Base-by-base conservation (phyloP, 2,113 vertebrate genomes). In the Podiceps cristatus region DNA sequence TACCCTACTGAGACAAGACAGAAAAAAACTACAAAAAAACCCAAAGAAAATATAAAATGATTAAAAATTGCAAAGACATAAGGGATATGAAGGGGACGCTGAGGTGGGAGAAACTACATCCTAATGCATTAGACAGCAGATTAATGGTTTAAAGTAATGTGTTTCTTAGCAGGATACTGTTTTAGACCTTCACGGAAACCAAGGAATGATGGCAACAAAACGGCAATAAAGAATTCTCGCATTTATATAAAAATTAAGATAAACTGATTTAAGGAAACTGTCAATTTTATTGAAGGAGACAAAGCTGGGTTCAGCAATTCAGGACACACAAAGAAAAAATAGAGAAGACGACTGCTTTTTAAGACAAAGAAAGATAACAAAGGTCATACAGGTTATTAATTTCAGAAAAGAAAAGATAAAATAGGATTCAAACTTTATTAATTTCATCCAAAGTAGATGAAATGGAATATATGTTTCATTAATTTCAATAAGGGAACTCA, bases 381-480 rank as follows among this genome's bases (percentile, higher is more conserved):
- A 77, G 33, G 27, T 85, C 44, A 73, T 59, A 49, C 1, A 75
- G 20, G 58, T 89, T 94, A 91, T 88, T 94, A 72, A 87, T 92
- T 89, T 91, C 35, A 88, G 68, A 83, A 88, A 66, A 71, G 19
- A 76, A 88, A 91, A 50, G 18, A 69, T 90, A 69, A 89, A 88
- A 87, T 27, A 82, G 31, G 50, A 93, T 90, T 92, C 18, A 37
- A 68, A 92, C 2, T 80, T 77, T 73, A 97, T 96, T 92, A 90
- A 79, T 58, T 96, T 87, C 6, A 75, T 69, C 25, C 28, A 73
- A 82, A 95, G 22, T 10, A 93, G 59, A 77, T 81, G 28, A 92
- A 91, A 52, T n/a, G 3, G 11, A 83, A 67, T 92, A 74, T 67
- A 63, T 22, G 14, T 33, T 33, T 84, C 64, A 95, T 89, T 84